Conservation (phyloP, 2,888 invertebrate species). For the Cephonodes hylas region DNA sequence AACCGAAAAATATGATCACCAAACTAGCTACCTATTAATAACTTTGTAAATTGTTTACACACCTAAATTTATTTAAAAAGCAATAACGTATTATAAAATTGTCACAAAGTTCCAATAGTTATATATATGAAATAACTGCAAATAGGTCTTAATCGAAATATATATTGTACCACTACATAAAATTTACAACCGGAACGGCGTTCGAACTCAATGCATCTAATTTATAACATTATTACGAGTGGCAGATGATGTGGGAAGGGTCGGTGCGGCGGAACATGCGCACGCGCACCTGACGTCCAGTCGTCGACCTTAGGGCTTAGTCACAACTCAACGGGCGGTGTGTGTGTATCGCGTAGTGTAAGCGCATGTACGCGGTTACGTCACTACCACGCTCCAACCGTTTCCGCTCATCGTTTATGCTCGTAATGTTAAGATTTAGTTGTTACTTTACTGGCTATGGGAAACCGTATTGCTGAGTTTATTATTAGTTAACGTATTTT, state of each 20-base stretch:
- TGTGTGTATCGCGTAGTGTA: background rate
- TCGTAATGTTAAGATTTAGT: background rate
- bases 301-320: background rate
- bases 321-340: background rate
- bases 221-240: background rate
- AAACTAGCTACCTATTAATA: too few relatives aligned
- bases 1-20: too few relatives aligned
- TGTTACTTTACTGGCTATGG: background rate
- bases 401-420: background rate
- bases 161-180: too few relatives aligned
- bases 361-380: background rate
- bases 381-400: background rate
- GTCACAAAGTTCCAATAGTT: too few relatives aligned
- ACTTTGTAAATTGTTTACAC: too few relatives aligned
- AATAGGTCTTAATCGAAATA: too few relatives aligned
- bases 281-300: background rate
- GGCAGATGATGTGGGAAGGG: background rate
- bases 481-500: too few relatives aligned
- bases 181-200: too few relatives aligned
- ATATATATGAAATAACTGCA: too few relatives aligned
- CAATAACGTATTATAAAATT: too few relatives aligned
- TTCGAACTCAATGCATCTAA: background rate
- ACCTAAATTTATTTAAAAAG: too few relatives aligned
- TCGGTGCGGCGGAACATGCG: background rate
- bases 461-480: background rate